Percentiles rank a stretch among this genome's conserved stretches.
Evolutionary conservation across 2,888 invertebrate species (phyloP).

Genomic region (Eupeodes luniger): DNA sequence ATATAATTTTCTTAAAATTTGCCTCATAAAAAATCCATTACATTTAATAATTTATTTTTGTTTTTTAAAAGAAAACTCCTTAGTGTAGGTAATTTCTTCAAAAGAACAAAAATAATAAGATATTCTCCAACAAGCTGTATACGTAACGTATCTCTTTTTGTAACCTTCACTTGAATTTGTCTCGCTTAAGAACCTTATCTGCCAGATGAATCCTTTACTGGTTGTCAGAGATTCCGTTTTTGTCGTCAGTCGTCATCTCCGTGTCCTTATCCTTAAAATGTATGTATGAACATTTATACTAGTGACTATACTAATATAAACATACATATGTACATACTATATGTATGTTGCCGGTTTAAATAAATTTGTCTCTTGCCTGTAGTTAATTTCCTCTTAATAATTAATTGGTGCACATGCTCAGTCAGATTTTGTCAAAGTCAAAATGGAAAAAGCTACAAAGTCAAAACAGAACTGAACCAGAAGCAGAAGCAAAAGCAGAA

Average conservation of each 20-base stretch:
- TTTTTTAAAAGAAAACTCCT: not conserved
- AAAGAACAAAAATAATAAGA: not conserved
- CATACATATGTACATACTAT: not conserved
- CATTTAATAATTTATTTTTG: not conserved
- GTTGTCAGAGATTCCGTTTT: not conserved
- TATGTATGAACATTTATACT: no score
- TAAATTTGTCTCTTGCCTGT: slow-evolving; percentile 68
- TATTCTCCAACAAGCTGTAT: not conserved
- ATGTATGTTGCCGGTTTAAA: slow-evolving; percentile 35
- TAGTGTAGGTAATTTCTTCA: not conserved
- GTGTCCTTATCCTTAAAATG: not conserved
- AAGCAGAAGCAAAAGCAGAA: no score
- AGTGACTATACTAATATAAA: not conserved
- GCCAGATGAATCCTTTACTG: slow-evolving; percentile 18
- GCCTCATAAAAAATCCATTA: not conserved
- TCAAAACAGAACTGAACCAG: slow-evolving; percentile 17
- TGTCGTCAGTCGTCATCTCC: not conserved
- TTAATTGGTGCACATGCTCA: slow-evolving; percentile 73
- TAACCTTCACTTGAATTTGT: slow-evolving; percentile 28
- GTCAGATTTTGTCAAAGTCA: slow-evolving; percentile 6
- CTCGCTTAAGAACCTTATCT: slow-evolving; percentile 26
- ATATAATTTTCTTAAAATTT: no score
- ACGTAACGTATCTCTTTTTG: not conserved
- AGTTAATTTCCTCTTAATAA: slow-evolving; percentile 74
- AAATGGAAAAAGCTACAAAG: slow-evolving; percentile 41